Evolutionary conservation across 2,888 invertebrate genomes (phyloP).

Genomic region (Ectropis crepuscularia): DNA sequence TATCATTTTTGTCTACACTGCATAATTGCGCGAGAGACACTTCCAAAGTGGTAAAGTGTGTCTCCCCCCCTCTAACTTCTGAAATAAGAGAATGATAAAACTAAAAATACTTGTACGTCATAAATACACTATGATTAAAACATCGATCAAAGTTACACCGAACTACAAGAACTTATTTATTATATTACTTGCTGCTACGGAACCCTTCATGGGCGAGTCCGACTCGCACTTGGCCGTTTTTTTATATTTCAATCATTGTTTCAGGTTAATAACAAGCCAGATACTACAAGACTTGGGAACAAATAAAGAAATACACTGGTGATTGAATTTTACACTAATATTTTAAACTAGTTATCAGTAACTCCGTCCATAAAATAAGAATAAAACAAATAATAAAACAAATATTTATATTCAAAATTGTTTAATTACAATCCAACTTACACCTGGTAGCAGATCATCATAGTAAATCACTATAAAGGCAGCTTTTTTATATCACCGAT

Average conservation of each 20-base stretch:
- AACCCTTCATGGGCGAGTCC: no score
- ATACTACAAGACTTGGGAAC: slow-evolving; percentile 86
- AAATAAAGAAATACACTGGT: slow-evolving; percentile 90
- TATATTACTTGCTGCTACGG: no score
- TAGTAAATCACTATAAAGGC: slow-evolving; percentile 51
- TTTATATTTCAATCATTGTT: slow-evolving; percentile 38
- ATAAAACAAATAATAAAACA: slow-evolving; percentile 39
- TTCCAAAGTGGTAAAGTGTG: no score
- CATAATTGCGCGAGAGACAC: no score
- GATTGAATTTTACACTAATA: slow-evolving; percentile 40
- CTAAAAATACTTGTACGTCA: no score
- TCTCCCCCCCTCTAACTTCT: no score
- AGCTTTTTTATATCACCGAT: slow-evolving; percentile 45
- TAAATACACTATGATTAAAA: no score
- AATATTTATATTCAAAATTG: slow-evolving; percentile 36
- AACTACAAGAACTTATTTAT: no score
- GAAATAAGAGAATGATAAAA: no score
- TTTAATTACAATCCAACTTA: slow-evolving; percentile 63
- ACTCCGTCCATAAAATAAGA: slow-evolving; percentile 35
- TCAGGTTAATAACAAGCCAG: slow-evolving; percentile 86
- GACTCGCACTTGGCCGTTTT: no score
- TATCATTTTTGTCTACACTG: no score
- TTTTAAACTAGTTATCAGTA: background rate
- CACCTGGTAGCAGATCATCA: slow-evolving; percentile 50
- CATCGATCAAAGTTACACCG: no score